Base-by-base conservation (phyloP, 1,140 invertebrate genomes). In the Dryas iulia region DNA sequence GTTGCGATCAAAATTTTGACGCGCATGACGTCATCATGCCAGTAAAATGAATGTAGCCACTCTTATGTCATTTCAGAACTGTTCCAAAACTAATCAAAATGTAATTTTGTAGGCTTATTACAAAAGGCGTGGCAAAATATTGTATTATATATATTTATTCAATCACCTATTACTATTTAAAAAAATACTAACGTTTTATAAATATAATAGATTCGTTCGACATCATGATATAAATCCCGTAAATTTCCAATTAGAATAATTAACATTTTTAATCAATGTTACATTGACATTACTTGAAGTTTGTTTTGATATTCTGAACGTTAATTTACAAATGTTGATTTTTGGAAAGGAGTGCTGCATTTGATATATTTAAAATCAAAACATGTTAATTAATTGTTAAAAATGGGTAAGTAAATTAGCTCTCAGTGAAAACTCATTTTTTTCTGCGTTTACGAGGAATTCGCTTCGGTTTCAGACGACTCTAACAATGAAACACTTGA, bases 401-500 rank as follows among this genome's bases (percentile, higher is more conserved):
- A 76, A 69, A 89, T 89, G 86, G 85, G 87, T 89, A 79, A 76
- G 85, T 78, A 69, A 33, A 23, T 33, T 56, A 59, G n/a, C 6
- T 10, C 3, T 47, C 18, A 47, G 21, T 47, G 39, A 47, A 47
- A 47, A 47, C 21, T 47, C 10, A 21, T 10, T 18, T 18, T 3
- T 10, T 10, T 21, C 14, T 47, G 14, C 6, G 18, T 21, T 18
- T 21, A 47, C 6, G 3, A 47, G 3, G 39, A 47, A 18, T 18
- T 47, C 14, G 39, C 39, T 47, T 56, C 53, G 23, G 31, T 79
- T 69, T 14, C 79, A 86, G 91, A 87, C 63, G 88, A 90, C 60
- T 66, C 73, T 31, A 89, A 81, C 57, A 87, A 81, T 71, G 90
- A 91, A 83, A 90, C 84, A 54, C 74, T 96, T 66, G 94, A 96